Percentiles rank a stretch among this genome's conserved stretches.
These are phyloP conservation scores for Halocynthia aurantium DNA, from an alignment of 23 tunicate species.

Conservation along the genomic window DNA sequence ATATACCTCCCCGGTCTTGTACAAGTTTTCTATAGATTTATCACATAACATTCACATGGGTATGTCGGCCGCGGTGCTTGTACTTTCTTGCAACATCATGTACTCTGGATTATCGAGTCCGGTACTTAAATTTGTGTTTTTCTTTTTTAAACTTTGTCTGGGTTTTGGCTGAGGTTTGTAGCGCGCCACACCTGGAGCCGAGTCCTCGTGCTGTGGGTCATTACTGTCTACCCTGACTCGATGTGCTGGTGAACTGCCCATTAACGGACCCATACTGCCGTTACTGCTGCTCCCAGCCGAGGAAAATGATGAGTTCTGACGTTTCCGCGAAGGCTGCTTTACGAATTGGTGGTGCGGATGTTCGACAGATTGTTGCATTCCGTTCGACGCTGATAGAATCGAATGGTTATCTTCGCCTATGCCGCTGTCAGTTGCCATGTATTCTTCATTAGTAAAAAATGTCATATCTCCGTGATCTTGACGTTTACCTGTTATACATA, in stretches of 20 bases:
- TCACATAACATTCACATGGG: too few relatives aligned
- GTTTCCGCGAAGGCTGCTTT: background rate
- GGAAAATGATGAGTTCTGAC: conserved; percentile 5
- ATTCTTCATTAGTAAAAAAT: conserved; percentile 61
- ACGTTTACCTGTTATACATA: too few relatives aligned
- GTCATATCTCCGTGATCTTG: conserved; percentile 23
- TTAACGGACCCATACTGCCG: conserved; percentile 8
- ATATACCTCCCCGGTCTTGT: too few relatives aligned
- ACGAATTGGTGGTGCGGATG: background rate
- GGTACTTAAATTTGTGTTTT: background rate
- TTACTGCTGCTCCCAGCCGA: background rate
- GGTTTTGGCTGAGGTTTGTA: conserved; percentile 2
- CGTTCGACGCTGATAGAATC: conserved; percentile 22
- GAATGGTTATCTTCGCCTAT: conserved; percentile 87
- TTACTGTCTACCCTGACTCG: background rate
- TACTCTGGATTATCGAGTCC: conserved; percentile 79
- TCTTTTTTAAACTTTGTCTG: background rate
- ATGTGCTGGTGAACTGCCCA: background rate
- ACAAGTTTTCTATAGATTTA: too few relatives aligned
- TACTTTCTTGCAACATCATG: conserved; percentile 41
- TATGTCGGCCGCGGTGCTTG: too few relatives aligned
- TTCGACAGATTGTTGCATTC: background rate
- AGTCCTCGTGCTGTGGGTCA: background rate
- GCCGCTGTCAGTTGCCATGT: conserved; percentile 84
- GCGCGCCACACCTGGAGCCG: background rate